Conservation (phyloP, 2,888 invertebrate species). For the Dynastes tityus region DNA sequence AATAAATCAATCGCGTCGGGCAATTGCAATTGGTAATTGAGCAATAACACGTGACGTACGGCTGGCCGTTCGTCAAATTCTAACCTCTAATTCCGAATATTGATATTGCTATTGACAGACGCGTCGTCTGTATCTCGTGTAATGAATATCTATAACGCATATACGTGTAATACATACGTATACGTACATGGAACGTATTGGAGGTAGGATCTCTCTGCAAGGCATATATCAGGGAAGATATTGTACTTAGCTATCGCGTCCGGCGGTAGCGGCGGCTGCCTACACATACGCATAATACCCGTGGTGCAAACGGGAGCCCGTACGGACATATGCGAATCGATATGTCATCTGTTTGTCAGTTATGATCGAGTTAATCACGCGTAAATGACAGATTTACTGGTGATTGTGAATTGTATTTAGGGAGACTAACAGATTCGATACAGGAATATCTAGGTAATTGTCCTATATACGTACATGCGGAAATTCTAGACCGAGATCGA, state of each 20-base stretch:
- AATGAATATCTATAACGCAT: conserved; percentile 35
- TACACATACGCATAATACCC: conserved; percentile 19
- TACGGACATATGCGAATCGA: conserved; percentile 21
- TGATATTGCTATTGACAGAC: conserved; percentile 68
- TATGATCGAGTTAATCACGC: conserved; percentile 44
- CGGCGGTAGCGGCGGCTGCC: conserved; percentile 5
- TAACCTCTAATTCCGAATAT: conserved; percentile 59
- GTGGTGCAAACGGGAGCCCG: neutral
- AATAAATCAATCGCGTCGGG: conserved; percentile 47
- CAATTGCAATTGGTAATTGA: conserved; percentile 49
- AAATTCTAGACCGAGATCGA: neutral
- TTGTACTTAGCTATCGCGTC: conserved; percentile 37
- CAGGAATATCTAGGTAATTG: conserved; percentile 40
- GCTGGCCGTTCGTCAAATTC: conserved; percentile 43
- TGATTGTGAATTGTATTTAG: conserved; percentile 39
- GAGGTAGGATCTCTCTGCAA: conserved; percentile 3
- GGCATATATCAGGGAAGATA: conserved; percentile 48
- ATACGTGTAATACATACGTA: neutral
- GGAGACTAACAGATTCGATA: conserved; percentile 15
- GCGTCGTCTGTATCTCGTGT: conserved; percentile 32
- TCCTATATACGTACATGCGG: neutral
- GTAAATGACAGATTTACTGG: conserved; percentile 46
- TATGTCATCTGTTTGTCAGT: conserved; percentile 43
- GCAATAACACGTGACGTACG: conserved; percentile 50
- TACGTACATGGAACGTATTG: neutral